A percentile compares a stretch with the other conserved stretches of the same genome.
Conservation (phyloP, 2,113 vertebrate species). For the Atrichornis clamosus region DNA sequence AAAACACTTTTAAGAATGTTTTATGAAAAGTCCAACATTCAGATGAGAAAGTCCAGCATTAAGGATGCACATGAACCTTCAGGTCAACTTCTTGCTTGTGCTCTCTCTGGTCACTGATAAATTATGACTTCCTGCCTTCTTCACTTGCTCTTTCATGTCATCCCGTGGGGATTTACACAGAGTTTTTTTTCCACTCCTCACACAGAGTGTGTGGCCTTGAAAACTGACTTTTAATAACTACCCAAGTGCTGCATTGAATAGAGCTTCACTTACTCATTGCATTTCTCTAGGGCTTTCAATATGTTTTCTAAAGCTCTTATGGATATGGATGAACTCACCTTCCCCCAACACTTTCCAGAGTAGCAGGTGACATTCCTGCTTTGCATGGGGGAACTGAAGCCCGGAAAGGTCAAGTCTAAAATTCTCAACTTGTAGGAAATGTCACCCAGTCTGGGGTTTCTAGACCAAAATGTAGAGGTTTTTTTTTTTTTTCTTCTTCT, state of each 20-base stretch:
- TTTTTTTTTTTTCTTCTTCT: accelerated
- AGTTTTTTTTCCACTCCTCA: background rate
- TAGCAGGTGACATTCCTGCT: background rate
- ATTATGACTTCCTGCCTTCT: background rate
- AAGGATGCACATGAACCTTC: background rate
- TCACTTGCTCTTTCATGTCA: background rate
- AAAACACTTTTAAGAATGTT: background rate
- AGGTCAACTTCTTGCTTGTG: background rate
- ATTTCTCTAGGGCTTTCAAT: background rate
- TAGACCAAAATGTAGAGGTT: background rate
- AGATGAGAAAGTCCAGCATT: background rate
- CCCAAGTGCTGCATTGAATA: background rate
- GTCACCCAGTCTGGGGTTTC: background rate
- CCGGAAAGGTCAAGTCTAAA: background rate
- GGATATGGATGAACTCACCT: background rate
- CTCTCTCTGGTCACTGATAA: background rate
- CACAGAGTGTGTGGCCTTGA: background rate
- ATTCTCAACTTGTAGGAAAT: background rate
- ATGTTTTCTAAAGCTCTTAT: background rate
- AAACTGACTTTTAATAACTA: background rate
- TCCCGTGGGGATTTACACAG: background rate
- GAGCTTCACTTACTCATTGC: background rate
- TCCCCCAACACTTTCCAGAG: background rate
- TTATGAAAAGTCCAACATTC: background rate
- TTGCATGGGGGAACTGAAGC: background rate